These are phyloP conservation scores for Synaphobranchus kaupii DNA, from an alignment of 2,797 vertebrate genomes.

Conservation along the genomic window DNA sequence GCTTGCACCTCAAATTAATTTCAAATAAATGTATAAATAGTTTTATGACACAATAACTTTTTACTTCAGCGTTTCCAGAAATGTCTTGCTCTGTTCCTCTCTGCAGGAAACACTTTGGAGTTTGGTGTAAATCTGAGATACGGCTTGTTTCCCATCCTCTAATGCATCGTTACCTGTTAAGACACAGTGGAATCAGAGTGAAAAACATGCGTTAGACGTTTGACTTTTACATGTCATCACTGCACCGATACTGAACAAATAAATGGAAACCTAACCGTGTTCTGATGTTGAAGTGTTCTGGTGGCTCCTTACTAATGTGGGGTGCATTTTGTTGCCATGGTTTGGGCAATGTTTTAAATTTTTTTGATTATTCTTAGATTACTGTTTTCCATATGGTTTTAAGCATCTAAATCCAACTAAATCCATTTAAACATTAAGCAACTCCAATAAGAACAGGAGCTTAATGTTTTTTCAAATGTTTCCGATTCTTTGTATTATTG, in stretches of 20 bases:
- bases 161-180: constrained; percentile 14
- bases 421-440: too few relatives aligned
- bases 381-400: too few relatives aligned
- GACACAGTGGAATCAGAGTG: background rate
- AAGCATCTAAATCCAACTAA: too few relatives aligned
- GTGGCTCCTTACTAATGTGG: background rate
- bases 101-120: background rate
- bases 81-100: background rate
- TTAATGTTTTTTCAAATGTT: background rate
- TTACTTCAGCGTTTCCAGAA: constrained; percentile 23
- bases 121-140: background rate
- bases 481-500: background rate
- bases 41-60: too few relatives aligned
- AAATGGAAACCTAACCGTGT: too few relatives aligned
- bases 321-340: too few relatives aligned
- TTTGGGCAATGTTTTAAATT: too few relatives aligned
- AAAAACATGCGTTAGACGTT: background rate
- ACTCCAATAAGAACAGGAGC: background rate
- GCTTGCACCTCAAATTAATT: background rate
- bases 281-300: too few relatives aligned
- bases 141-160: background rate
- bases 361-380: too few relatives aligned
- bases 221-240: background rate
- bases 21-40: background rate
- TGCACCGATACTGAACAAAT: too few relatives aligned